Percentiles rank a stretch among this genome's conserved stretches.
These are phyloP conservation scores for Homarus americanus DNA, from an alignment of 1,140 invertebrate species.

Conservation along the genomic window DNA sequence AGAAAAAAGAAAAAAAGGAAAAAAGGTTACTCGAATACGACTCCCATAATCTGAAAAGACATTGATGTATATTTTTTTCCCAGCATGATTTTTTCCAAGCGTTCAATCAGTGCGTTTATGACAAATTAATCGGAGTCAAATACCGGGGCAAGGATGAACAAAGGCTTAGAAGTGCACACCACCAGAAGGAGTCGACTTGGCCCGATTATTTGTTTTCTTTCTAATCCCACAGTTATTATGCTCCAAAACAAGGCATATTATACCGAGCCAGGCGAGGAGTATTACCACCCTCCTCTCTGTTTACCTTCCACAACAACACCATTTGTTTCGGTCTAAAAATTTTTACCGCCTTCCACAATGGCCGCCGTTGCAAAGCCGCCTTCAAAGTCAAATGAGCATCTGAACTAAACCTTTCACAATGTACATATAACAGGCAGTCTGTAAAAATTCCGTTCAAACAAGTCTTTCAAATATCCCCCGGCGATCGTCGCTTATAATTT, in stretches of 20 bases:
- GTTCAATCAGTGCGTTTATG: slow-evolving; percentile 49
- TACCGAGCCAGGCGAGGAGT: neutral
- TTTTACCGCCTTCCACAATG: slow-evolving; percentile 46
- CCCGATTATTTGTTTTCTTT: neutral
- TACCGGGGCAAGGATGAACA: slow-evolving; percentile 17
- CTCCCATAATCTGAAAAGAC: slow-evolving; percentile 30
- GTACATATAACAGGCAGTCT: slow-evolving; percentile 37
- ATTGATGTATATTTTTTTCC: slow-evolving; percentile 53
- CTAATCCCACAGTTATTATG: slow-evolving; percentile 27
- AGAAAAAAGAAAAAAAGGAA: neutral
- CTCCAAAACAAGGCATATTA: slow-evolving; percentile 40
- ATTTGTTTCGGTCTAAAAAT: slow-evolving; percentile 49
- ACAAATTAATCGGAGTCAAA: slow-evolving; percentile 48
- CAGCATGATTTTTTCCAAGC: slow-evolving; percentile 27
- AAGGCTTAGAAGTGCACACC: neutral
- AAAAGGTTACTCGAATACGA: too few relatives aligned
- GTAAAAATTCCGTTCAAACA: slow-evolving; percentile 61
- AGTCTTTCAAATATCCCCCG: slow-evolving; percentile 43
- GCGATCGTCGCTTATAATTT: slow-evolving; percentile 40
- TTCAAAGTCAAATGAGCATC: slow-evolving; percentile 55
- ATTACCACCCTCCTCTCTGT: slow-evolving; percentile 30
- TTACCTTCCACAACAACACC: slow-evolving; percentile 29
- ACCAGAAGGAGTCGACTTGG: slow-evolving; percentile 18
- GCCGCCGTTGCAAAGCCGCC: slow-evolving; percentile 7
- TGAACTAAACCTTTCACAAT: slow-evolving; percentile 50